Conservation (phyloP, 2,888 invertebrate genomes). For the Empis livida region DNA sequence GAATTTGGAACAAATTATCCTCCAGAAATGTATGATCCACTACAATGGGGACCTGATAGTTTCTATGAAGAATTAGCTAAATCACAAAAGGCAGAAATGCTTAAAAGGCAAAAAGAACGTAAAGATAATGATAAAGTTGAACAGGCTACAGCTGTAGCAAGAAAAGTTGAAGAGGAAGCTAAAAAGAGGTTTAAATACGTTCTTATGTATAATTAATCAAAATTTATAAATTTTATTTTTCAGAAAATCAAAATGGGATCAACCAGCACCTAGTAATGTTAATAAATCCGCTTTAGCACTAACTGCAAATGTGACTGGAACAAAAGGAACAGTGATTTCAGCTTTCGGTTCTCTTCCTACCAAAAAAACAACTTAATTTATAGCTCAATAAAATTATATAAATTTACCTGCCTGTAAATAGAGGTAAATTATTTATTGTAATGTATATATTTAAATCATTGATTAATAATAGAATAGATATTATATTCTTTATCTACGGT, state of each 20-base stretch:
- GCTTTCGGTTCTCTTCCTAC: slow-evolving; percentile 86
- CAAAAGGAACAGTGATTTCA: slow-evolving; percentile 84
- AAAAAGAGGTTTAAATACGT: slow-evolving; percentile 45
- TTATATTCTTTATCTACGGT: too few species aligned
- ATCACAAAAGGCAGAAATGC: slow-evolving; percentile 84
- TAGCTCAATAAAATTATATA: too few species aligned
- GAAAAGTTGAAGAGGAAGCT: slow-evolving; percentile 54
- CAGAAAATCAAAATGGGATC: slow-evolving; percentile 87
- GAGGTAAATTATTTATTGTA: too few species aligned
- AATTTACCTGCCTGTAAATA: too few species aligned
- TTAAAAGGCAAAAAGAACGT: slow-evolving; percentile 77
- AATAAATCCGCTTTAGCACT: slow-evolving; percentile 53
- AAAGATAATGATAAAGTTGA: slow-evolving; percentile 77
- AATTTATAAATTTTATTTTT: slow-evolving; percentile 5
- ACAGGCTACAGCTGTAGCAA: slow-evolving; percentile 53
- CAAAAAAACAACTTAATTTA: slow-evolving; percentile 34
- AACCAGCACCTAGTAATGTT: slow-evolving; percentile 48
- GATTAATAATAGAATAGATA: too few species aligned
- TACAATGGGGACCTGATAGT: slow-evolving; percentile 82
- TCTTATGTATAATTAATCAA: not conserved
- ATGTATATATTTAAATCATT: too few species aligned
- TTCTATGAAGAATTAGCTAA: slow-evolving; percentile 86
- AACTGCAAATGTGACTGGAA: slow-evolving; percentile 72
- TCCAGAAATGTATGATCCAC: slow-evolving; percentile 82
- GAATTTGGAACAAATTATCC: slow-evolving; percentile 96